Base-by-base conservation (phyloP, 2,888 invertebrate genomes). In the Arctia plantaginis region DNA sequence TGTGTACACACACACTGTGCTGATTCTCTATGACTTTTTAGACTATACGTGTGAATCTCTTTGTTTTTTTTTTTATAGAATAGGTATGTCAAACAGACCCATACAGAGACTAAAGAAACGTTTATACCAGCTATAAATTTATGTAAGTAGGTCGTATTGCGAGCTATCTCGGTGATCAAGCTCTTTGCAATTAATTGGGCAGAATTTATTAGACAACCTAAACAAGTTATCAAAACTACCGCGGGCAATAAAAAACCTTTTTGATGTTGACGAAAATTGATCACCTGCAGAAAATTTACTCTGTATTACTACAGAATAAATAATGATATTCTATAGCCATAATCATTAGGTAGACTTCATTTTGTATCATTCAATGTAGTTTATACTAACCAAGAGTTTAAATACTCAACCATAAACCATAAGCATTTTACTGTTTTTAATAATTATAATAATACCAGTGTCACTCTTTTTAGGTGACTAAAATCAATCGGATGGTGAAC, bases 121-220 rank as follows among this genome's bases (percentile, higher is more conserved):
- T 59, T 59, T 27, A 59, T 27, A 35, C 65, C 20, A 33, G 65
- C 35, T 27, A 59, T 72, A 71, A 80, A 70, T 76, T 68, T 55
- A 33, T 55, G 62, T 18, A 70, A 71, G 64, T 55, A 39, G 39
- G 41, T 69, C 66, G 44, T 76, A 67, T 73, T 65, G 64, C 44
- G 47, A 70, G 69, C 65, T 71, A 71, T 67, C 64, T 35, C 47
- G 51, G 62, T 72, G n/a, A 51, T 79, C 65, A 55, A 66, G 15
- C 39, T 13, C 66, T 30, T 33, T 20, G 62, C 27, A 74, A 44
- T 66, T 44, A 33, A 62, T 79, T 73, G 51, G 62, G 69, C 66
- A 55, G 23, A 76, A 59, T 59, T 59, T 59, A 59, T 59, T 59
- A 59, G 27, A 30, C n/a, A 59, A 59, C 59, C 27, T 4, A 59